Base-by-base conservation (phyloP, 2,888 invertebrate species). In the Nymphalis polychloros region DNA sequence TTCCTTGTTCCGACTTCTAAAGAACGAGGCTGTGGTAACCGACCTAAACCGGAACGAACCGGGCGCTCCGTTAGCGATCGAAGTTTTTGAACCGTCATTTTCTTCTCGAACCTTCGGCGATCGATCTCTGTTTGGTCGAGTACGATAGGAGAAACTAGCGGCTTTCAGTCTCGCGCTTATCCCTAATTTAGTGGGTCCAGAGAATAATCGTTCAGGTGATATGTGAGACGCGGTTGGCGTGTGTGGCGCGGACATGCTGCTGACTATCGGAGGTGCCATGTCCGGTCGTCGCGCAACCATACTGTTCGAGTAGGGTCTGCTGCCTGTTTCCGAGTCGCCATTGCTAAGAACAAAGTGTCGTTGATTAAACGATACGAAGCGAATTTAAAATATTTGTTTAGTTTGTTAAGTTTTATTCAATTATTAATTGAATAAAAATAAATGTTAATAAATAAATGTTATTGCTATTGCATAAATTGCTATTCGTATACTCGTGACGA, bases 171-270 rank as follows among this genome's bases (percentile, higher is more conserved):
- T 75, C 0, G 89, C 88, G 8, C 86, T 80, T 57, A 86, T 75
- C 2, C 87, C 87, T 48, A 81, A 70, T 62, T 85, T 85, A 17
- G 68, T 49, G 57, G 57, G 41, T 0, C 63, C 72, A 4, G 61
- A 71, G 64, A 72, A 70, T 5, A 71, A 46, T 0, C 52, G 23
- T 67, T 72, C 23, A 71, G 81, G 41, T 72, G 69, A 70, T 8
- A 65, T 57, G 75, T 85, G 87, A 27, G 83, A 72, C 47, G 84
- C 80, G 35, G 90, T 90, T 74, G 92, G 92, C 61, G 92, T 90
- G 88, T 92, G 92, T 69, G 92, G 92, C 63, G 92, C 92, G 2
- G 91, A 91, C 71, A 82, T 73, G 67, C 85, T 85, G 71, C 76
- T 72, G 16, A 76, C 68, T 35, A 76, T 72, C 53, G 81, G 77